These are phyloP conservation scores for Andrena fulva DNA, from an alignment of 2,888 invertebrate species.

Conservation along the genomic window DNA sequence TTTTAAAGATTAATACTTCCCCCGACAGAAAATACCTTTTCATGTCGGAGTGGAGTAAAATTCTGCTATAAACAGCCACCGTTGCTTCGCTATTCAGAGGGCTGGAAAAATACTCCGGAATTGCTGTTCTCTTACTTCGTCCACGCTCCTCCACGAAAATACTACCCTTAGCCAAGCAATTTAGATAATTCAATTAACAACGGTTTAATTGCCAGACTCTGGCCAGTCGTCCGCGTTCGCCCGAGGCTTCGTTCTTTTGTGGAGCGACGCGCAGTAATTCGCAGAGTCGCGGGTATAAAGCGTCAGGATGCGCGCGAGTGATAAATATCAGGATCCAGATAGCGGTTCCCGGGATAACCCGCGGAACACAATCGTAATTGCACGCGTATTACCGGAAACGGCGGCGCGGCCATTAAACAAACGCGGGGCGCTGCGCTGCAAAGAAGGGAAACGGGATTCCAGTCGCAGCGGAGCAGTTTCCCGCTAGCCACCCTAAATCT, in stretches of 20 bases:
- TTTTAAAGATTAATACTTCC: not conserved
- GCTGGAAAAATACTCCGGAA: too few species aligned
- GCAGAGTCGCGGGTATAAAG: slow-evolving; percentile 45
- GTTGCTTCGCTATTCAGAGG: too few species aligned
- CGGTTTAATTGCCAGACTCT: slow-evolving; percentile 54
- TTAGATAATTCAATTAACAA: slow-evolving; percentile 62
- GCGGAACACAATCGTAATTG: slow-evolving; percentile 57
- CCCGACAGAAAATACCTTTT: too few species aligned
- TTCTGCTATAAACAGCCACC: too few species aligned
- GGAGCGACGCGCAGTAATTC: slow-evolving; percentile 46
- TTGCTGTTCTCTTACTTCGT: not conserved
- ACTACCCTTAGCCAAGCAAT: slow-evolving; percentile 28
- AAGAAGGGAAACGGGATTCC: slow-evolving; percentile 1
- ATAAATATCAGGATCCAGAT: slow-evolving; percentile 37
- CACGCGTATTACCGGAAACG: slow-evolving; percentile 36
- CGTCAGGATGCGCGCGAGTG: slow-evolving; percentile 24
- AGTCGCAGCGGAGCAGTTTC: slow-evolving; percentile 31
- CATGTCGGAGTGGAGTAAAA: too few species aligned
- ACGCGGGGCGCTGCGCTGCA: not conserved
- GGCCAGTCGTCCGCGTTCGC: slow-evolving; percentile 9
- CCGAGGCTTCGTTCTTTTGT: slow-evolving; percentile 39
- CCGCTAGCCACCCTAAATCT: slow-evolving; percentile 50
- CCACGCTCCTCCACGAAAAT: not conserved
- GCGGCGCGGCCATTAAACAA: slow-evolving; percentile 34
- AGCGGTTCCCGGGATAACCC: slow-evolving; percentile 36